phyloP scores from a whole-genome alignment of 2,797 vertebrate species.

The Acropternis orthonyx region DNA sequence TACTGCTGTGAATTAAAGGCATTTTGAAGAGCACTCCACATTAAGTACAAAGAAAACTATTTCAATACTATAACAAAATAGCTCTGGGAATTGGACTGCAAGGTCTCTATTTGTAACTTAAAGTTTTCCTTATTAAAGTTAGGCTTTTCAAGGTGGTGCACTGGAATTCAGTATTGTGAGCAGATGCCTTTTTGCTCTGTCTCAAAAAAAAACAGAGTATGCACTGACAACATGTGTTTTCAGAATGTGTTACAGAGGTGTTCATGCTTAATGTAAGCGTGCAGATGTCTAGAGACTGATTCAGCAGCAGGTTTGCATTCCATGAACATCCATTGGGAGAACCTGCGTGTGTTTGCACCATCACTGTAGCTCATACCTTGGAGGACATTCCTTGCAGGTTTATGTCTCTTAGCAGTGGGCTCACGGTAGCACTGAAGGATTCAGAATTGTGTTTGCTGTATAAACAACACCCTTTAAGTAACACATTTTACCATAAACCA shows the following conservation, averaged over 20 bases:
- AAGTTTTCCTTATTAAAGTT: not conserved
- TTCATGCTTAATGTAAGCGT: not conserved
- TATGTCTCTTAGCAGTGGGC: not conserved
- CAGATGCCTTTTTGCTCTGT: not conserved
- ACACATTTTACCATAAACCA: not conserved
- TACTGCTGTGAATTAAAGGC: not conserved
- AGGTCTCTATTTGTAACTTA: not conserved
- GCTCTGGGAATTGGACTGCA: not conserved
- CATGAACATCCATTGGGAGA: not conserved
- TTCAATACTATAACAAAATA: not conserved
- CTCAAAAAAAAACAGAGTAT: not conserved
- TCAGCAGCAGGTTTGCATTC: not conserved
- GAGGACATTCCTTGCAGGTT: not conserved
- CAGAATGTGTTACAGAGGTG: not conserved
- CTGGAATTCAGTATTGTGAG: not conserved
- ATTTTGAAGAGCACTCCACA: not conserved
- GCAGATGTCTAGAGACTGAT: not conserved
- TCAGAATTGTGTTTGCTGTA: not conserved
- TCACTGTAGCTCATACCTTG: not conserved
- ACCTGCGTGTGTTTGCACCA: not conserved
- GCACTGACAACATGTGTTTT: not conserved
- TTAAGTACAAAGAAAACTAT: not conserved
- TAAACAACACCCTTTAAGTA: not conserved
- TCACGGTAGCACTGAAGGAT: not conserved
- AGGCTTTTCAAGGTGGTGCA: not conserved